Base-by-base conservation (phyloP, 2,888 invertebrate species). In the Drosophila birchii region DNA sequence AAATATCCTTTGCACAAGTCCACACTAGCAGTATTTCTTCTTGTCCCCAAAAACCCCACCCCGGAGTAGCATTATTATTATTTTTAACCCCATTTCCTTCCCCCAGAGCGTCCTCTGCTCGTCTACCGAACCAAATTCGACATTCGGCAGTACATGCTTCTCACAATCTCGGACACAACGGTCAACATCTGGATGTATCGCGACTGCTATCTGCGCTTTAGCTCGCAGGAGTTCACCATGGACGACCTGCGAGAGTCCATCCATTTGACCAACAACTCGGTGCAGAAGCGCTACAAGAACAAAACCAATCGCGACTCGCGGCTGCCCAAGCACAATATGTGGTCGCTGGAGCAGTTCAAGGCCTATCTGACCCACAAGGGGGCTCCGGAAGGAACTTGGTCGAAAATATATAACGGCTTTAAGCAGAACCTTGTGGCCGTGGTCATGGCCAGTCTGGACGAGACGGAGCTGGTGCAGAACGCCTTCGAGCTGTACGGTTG, bases 401-500 rank as follows among this genome's bases (percentile, higher is more conserved):
- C 95, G 4, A 93, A 94, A 49, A 96, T 98, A 78, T 97, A 96
- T 91, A 96, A 96, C 7, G 96, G 96, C 59, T 97, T 98, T 96
- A 96, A 95, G 80, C 95, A 96, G 86, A 95, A 96, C 44, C 95
- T 98, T 34, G 94, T 96, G 16, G 95, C 96, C n/a, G 95, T 96
- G 26, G 90, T 98, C 92, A 93, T 98, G 62, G 95, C 96, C 57
- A 95, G 96, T 56, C 95, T 97, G 92, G 95, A 96, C 78, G 94
- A 95, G 75, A 94, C 96, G 80, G 94, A 95, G 41, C 92, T 94
- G 23, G 93, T 95, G 72, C 94, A 94, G 86, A 96, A 96, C 86
- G 95, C 96, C 64, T 98, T 98, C 92, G 98, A 98, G 92, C 91
- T 98, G 41, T 98, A 97, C 90, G 98, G 98, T 8, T 98, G 98